These are phyloP conservation scores for Schlechtendalia chinensis DNA, from an alignment of 1,140 invertebrate genomes.

Conservation along the genomic window DNA sequence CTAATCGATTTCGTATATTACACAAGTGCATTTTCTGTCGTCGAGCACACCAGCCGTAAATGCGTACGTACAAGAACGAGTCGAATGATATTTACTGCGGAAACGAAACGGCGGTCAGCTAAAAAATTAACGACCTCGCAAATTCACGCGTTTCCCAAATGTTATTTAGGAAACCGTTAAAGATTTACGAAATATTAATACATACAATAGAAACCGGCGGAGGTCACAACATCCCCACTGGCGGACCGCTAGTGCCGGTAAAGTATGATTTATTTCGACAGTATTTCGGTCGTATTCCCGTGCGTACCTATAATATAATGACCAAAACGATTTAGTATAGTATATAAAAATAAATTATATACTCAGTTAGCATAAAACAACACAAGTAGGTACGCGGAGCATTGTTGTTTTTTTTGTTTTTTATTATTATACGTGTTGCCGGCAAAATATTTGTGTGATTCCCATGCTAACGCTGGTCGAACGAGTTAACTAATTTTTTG, in stretches of 20 bases:
- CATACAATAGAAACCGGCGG: not conserved
- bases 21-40: not conserved
- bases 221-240: not conserved
- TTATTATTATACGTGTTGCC: no score
- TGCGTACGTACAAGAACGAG: no score
- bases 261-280: conserved; percentile 12
- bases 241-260: not conserved
- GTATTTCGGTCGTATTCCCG: conserved; percentile 19
- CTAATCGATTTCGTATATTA: not conserved
- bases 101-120: not conserved
- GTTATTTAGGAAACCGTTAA: conserved; percentile 8
- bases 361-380: not conserved
- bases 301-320: conserved; percentile 17
- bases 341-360: not conserved
- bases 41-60: no score
- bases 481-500: no score
- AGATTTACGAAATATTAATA: not conserved
- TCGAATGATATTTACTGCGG: not conserved
- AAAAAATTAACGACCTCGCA: not conserved
- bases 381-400: no score
- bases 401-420: no score
- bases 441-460: no score
- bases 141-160: not conserved
- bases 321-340: conserved; percentile 6
- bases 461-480: no score